Evolutionary conservation across 2,888 invertebrate species (phyloP).

Genomic region (Glaucopsyche alexis): DNA sequence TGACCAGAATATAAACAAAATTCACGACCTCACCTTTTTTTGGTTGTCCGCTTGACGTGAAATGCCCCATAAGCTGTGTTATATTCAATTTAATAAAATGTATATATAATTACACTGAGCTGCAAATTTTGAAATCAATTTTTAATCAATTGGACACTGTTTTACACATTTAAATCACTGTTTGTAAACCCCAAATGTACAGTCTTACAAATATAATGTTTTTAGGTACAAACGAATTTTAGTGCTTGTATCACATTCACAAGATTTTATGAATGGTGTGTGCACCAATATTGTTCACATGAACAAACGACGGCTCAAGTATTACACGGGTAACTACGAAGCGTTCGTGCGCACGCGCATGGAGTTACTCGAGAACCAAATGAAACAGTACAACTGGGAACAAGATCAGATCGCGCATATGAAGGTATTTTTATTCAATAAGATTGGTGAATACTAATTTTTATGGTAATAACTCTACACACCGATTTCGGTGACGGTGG

Average conservation of each 20-base stretch:
- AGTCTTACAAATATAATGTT: slow-evolving; percentile 34
- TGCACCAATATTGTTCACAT: slow-evolving; percentile 98
- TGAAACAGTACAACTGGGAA: slow-evolving; percentile 99
- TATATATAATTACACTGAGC: too few species aligned
- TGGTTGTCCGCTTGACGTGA: too few species aligned
- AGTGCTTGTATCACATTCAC: slow-evolving; percentile 99
- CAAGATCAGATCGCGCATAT: slow-evolving; percentile 99
- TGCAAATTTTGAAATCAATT: too few species aligned
- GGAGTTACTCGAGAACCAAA: slow-evolving; percentile 98
- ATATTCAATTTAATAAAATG: too few species aligned
- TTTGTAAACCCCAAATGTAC: background rate
- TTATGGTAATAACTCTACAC: too few species aligned
- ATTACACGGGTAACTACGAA: slow-evolving; percentile 98
- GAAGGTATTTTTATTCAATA: slow-evolving; percentile 84
- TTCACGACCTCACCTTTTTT: too few species aligned
- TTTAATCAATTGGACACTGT: background rate
- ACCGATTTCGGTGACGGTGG: too few species aligned
- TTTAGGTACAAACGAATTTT: slow-evolving; percentile 95
- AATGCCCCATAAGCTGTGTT: too few species aligned
- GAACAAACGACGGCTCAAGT: slow-evolving; percentile 94
- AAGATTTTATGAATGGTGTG: slow-evolving; percentile 99
- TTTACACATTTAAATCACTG: background rate
- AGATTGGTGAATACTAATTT: too few species aligned
- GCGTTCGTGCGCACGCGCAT: slow-evolving; percentile 95
- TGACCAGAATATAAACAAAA: too few species aligned